Evolutionary conservation across 1,140 invertebrate genomes (phyloP), one percentile per base, ranked within the genome.

Genomic region (Danaus melanippus): DNA sequence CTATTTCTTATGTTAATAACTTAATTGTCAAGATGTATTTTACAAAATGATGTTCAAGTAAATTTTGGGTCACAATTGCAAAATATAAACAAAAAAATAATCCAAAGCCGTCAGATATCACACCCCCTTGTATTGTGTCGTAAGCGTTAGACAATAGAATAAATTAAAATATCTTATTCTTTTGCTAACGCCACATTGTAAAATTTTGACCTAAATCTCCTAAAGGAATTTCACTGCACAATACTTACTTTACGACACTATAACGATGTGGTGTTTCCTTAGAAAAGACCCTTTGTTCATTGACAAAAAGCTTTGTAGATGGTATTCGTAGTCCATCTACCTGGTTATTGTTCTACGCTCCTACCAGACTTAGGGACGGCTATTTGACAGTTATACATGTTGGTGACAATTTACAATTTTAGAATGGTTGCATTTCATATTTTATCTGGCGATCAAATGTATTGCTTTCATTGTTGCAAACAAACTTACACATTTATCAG

Each of bases 261-360:
- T 86, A 84, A 86, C 83, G 83, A 84, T 83, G 81, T 84, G 81
- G 79, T 86, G 81, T 79, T 82, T 76, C 78, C 74, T 74, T 78
- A 80, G 79, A 86, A 84, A 79, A 80, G 80, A 62, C 66, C 75
- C 76, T 78, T 84, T 83, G 79, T 84, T 69, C 79, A 80, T 84
- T 80, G 73, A 86, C 76, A 86, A 84, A 84, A 83, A 86, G 71
- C 71, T 59, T 71, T 64, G 66, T 72, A 81, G 76, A 82, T 78
- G 70, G 66, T 75, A 74, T 83, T 83, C 66, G 67, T 72, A 68
- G 69, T 77, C 75, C 72, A 68, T 81, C 67, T 82, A 82, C 79
- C 81, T 83, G 76, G 58, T 62, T 60, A 79, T 81, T 82, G 73
- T 82, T 79, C 77, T 79, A 76, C 63, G 64, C 46, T 76, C 59